These are phyloP conservation scores for Chrysotoxum bicinctum DNA, from an alignment of 2,888 invertebrate genomes.

Conservation along the genomic window DNA sequence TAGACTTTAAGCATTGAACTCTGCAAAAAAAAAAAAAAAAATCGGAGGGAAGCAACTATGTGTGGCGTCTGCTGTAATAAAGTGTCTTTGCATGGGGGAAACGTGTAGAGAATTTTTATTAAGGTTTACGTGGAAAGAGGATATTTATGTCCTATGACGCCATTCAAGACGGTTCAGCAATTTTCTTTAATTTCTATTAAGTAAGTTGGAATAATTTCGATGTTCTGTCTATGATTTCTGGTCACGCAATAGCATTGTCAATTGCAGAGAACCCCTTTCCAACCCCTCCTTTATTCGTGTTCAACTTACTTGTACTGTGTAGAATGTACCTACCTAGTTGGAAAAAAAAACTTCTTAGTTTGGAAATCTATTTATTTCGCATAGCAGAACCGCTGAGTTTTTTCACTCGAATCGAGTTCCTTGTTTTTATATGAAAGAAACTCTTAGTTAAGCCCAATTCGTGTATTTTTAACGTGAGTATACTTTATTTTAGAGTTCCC, in stretches of 20 bases:
- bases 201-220: neutral
- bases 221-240: neutral
- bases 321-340: neutral
- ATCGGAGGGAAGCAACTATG: constrained; percentile 12
- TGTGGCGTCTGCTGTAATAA: constrained; percentile 51
- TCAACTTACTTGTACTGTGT: neutral
- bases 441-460: too few relatives aligned
- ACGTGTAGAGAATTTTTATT: constrained; percentile 45
- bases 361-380: neutral
- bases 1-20: constrained; percentile 45
- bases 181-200: neutral
- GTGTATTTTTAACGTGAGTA: too few relatives aligned
- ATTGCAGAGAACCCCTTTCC: neutral
- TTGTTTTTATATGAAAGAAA: too few relatives aligned
- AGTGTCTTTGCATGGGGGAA: constrained; percentile 13
- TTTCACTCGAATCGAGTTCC: too few relatives aligned
- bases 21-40: constrained; percentile 22
- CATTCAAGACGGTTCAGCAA: neutral
- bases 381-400: neutral
- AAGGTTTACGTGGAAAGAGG: neutral
- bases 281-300: neutral
- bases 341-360: neutral
- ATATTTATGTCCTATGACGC: constrained; percentile 52
- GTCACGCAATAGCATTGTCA: constrained; percentile 13
- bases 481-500: too few relatives aligned